Conservation (phyloP, 2,888 invertebrate genomes). For the Heliconius cydno region DNA sequence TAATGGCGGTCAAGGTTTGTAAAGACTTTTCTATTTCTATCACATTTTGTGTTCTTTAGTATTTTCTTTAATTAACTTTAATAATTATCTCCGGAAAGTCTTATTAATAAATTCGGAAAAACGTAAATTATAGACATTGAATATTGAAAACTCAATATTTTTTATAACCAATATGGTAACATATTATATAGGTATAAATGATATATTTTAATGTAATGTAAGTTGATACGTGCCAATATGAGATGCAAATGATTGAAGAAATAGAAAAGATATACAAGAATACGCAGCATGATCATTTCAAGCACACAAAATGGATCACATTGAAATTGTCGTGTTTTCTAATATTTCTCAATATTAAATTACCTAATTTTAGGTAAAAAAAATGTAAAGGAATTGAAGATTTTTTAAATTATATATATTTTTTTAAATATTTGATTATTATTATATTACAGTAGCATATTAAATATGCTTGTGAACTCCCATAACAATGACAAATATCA, state of each 20-base stretch:
- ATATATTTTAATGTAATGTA: neutral
- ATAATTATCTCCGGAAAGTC: neutral
- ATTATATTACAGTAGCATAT: too few species aligned
- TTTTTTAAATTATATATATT: neutral
- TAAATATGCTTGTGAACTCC: too few species aligned
- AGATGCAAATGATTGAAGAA: constrained; percentile 40
- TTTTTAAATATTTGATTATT: neutral
- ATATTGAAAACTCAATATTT: neutral
- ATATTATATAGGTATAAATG: neutral
- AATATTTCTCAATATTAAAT: constrained; percentile 7
- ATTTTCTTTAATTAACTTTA: neutral
- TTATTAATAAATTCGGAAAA: too few species aligned
- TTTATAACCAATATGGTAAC: too few species aligned
- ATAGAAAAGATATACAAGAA: constrained; percentile 42
- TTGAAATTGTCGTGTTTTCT: constrained; percentile 12
- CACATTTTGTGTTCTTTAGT: neutral
- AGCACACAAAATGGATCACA: constrained; percentile 27
- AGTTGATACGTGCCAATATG: neutral
- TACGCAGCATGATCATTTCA: constrained; percentile 29
- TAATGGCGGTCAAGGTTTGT: constrained; percentile 48
- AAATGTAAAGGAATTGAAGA: too few species aligned
- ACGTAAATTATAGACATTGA: neutral
- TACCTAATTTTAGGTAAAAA: neutral
- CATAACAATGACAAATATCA: too few species aligned
- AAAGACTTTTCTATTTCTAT: constrained; percentile 52